Evolutionary conservation across 2,113 vertebrate genomes (phyloP).

Genomic region (Ciconia maguari): DNA sequence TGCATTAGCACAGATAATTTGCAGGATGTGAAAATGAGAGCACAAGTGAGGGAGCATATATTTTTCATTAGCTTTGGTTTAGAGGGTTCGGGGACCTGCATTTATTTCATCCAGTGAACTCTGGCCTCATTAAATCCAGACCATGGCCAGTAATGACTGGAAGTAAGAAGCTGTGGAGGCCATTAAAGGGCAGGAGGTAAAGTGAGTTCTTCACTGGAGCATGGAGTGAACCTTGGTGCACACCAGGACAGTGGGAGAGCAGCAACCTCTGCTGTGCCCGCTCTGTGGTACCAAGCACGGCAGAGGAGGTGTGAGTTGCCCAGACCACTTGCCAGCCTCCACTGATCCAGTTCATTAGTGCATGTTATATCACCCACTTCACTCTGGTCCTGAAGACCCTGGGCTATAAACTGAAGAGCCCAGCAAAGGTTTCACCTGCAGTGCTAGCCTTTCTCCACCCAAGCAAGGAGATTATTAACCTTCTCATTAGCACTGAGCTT

Average conservation of each 20-base stretch:
- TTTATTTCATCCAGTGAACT: constrained; percentile 50
- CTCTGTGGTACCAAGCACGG: rapidly evolving
- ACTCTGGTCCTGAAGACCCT: neutral
- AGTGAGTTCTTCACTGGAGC: neutral
- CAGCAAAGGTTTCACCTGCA: neutral
- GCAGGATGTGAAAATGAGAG: constrained; percentile 65
- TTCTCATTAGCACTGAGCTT: neutral
- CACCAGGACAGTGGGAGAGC: neutral
- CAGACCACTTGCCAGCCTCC: neutral
- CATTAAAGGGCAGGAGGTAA: constrained; percentile 22
- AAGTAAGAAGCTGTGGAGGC: constrained; percentile 31
- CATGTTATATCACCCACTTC: rapidly evolving
- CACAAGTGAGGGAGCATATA: constrained; percentile 62
- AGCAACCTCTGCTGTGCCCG: neutral
- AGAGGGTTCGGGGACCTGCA: constrained; percentile 40
- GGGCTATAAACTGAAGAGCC: neutral
- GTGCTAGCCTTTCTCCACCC: neutral
- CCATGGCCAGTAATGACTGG: constrained; percentile 13
- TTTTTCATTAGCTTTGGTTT: constrained; percentile 74
- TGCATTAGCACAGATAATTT: constrained; percentile 71
- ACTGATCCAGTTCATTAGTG: neutral
- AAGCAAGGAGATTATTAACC: neutral
- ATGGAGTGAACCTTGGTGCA: neutral
- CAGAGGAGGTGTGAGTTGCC: neutral
- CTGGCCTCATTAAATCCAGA: constrained; percentile 49